These are phyloP conservation scores for Clarias laeviceps DNA, from an alignment of 2,797 vertebrate genomes.

Conservation along the genomic window DNA sequence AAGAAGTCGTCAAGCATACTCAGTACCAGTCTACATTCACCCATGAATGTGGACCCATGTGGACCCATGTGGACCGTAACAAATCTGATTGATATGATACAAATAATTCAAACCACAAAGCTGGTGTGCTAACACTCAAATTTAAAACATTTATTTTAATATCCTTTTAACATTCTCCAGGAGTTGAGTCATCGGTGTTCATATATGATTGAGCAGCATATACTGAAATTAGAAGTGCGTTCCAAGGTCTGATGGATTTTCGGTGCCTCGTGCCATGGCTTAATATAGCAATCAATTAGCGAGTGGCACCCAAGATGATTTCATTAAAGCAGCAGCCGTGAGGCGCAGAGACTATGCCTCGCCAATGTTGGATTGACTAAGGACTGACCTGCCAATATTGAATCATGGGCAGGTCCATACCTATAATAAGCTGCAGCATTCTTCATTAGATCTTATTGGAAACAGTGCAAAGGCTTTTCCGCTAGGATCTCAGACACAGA, in stretches of 20 bases:
- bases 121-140: background rate
- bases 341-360: conserved; percentile 26
- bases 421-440: conserved; percentile 52
- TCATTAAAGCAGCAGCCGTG: conserved; percentile 51
- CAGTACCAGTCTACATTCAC: too few species aligned
- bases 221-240: conserved; percentile 34
- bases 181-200: background rate
- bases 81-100: background rate
- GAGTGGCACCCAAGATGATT: conserved; percentile 42
- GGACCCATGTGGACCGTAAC: background rate
- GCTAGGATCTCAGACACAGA: background rate
- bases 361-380: conserved; percentile 40
- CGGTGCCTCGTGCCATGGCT: conserved; percentile 7
- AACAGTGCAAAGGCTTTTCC: conserved; percentile 29
- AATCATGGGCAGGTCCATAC: conserved; percentile 60
- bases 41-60: too few species aligned
- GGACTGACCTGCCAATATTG: conserved; percentile 48
- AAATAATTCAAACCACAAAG: conserved; percentile 12
- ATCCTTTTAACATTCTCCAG: conserved; percentile 9
- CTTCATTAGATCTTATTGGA: conserved; percentile 58
- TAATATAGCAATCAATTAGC: conserved; percentile 57
- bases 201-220: conserved; percentile 50
- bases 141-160: conserved; percentile 7
- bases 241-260: conserved; percentile 40
- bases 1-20: too few species aligned